Percentiles rank a stretch among this genome's conserved stretches.
phyloP scores from a whole-genome alignment of 2,888 invertebrate species.

The Polia nebulosa region DNA sequence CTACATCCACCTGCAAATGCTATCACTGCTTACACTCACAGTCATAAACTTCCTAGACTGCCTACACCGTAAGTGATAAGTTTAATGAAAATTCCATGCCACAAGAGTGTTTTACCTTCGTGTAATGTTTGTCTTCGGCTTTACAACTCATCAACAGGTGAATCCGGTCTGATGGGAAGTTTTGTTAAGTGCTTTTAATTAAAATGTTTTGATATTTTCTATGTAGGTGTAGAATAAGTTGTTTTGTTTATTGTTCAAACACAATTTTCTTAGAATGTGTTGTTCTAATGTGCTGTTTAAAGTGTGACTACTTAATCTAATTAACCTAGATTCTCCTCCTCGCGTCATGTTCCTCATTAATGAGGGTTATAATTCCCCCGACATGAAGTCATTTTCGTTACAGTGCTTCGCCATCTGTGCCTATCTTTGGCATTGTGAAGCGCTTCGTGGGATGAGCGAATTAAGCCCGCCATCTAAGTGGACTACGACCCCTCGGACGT shows the following conservation, averaged over 20 bases:
- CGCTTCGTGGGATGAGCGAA: too few relatives aligned
- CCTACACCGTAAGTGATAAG: slow-evolving; percentile 3
- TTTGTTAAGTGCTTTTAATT: slow-evolving; percentile 37
- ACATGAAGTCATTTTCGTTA: too few relatives aligned
- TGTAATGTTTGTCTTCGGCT: slow-evolving; percentile 44
- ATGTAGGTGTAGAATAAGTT: neutral
- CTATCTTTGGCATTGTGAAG: too few relatives aligned
- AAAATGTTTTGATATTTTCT: slow-evolving; percentile 26
- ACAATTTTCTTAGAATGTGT: neutral
- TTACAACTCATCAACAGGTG: slow-evolving; percentile 55
- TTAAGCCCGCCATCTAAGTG: too few relatives aligned
- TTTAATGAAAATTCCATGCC: slow-evolving; percentile 33
- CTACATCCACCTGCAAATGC: neutral
- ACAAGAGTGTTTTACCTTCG: slow-evolving; percentile 14
- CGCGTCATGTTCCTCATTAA: too few relatives aligned
- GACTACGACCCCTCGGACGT: too few relatives aligned
- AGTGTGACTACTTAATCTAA: neutral
- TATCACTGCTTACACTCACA: neutral
- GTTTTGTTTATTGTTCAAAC: neutral
- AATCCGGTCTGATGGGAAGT: slow-evolving; percentile 22
- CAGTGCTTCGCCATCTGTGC: too few relatives aligned
- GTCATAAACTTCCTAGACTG: slow-evolving; percentile 21
- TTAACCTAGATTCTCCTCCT: too few relatives aligned
- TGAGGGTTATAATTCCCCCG: too few relatives aligned
- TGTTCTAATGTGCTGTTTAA: neutral